Base-by-base conservation (phyloP, 2,888 invertebrate species). In the Galeruca laticollis region DNA sequence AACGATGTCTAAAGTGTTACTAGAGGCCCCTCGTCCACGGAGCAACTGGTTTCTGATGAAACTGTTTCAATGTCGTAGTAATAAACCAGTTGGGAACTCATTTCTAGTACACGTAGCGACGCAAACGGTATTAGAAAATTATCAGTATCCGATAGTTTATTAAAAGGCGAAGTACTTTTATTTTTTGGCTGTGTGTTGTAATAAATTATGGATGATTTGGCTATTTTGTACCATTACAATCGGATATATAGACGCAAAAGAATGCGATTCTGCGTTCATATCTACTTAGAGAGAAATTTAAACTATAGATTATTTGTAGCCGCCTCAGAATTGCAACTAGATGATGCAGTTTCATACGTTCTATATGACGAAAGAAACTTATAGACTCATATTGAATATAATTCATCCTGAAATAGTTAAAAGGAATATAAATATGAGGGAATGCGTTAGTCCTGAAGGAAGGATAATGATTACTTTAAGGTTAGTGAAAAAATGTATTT, bases 231-330 rank as follows among this genome's bases (percentile, higher is more conserved):
- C 35, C n/a, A 60, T 35, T 60, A 37, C 20, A n/a, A n/a, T n/a
- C n/a, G n/a, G n/a, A n/a, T n/a, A n/a, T n/a, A n/a, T n/a, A n/a
- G n/a, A n/a, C n/a, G n/a, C n/a, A n/a, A n/a, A n/a, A n/a, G n/a
- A n/a, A n/a, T n/a, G n/a, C n/a, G n/a, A n/a, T n/a, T n/a, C n/a
- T n/a, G n/a, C n/a, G n/a, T n/a, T n/a, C n/a, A n/a, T n/a, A n/a
- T n/a, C n/a, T n/a, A n/a, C n/a, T n/a, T n/a, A 40, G 65, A 65
- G 26, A 57, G 61, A 49, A 59, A 61, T 49, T 26, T 66, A 33
- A 59, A 62, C 43, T 52, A 60, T 62, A 60, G 63, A 67, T 40
- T 62, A 62, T 70, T 70, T 67, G 62, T 66, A 35, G 35, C n/a
- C n/a, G n/a, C n/a, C n/a, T n/a, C n/a, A n/a, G n/a, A n/a, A n/a